phyloP scores from a whole-genome alignment of 2,113 vertebrate genomes.

The Sorex araneus region DNA sequence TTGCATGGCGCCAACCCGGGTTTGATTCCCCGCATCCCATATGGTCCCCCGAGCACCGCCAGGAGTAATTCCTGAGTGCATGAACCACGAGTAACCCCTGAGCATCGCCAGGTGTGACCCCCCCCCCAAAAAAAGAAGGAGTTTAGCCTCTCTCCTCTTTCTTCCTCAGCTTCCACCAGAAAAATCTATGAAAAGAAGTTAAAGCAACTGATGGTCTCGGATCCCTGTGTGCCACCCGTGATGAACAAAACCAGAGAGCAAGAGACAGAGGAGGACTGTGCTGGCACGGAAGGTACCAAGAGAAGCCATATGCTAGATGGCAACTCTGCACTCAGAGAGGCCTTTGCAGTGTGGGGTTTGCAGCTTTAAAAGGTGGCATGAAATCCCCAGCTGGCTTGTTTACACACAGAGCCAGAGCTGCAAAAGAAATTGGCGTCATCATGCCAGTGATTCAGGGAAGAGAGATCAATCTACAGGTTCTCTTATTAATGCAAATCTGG shows the following conservation, averaged over 20 bases:
- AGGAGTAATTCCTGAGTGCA: too few species aligned
- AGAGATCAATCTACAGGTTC: neutral
- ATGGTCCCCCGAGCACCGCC: too few species aligned
- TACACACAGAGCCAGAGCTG: conserved; percentile 25
- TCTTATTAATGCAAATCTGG: neutral
- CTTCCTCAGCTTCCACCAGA: conserved; percentile 91
- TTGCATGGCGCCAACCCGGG: too few species aligned
- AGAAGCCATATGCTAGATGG: neutral
- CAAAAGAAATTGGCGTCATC: neutral
- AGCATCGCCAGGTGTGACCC: too few species aligned
- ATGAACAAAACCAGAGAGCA: conserved; percentile 62
- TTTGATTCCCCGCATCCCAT: too few species aligned
- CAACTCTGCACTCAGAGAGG: neutral
- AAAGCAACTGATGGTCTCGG: conserved; percentile 83
- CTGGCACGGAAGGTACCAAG: conserved; percentile 82
- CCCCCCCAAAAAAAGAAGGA: neutral
- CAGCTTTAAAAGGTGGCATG: neutral
- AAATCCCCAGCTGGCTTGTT: neutral
- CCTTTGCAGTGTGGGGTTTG: neutral
- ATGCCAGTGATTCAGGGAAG: neutral
- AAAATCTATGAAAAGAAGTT: conserved; percentile 92
- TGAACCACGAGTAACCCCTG: too few species aligned
- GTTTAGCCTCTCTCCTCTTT: conserved; percentile 27
- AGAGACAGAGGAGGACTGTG: conserved; percentile 85
- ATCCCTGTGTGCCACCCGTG: conserved; percentile 14